Base-by-base conservation (phyloP, 2,888 invertebrate species). In the Tridacna crocea region DNA sequence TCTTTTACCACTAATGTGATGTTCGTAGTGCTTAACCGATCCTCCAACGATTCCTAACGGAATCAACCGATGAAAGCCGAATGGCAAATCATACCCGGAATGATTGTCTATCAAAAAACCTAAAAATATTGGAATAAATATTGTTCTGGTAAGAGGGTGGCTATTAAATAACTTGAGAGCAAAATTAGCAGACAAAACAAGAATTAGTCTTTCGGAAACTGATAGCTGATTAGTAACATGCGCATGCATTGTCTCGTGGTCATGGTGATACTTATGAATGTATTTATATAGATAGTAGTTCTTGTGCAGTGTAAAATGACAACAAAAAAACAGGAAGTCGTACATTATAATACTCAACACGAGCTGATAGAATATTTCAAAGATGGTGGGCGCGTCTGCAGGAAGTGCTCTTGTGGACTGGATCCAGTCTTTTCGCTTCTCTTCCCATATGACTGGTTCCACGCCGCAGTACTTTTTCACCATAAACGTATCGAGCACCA, bases 181-280 rank as follows among this genome's bases (percentile, higher is more conserved):
- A 68, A 88, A 88, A 74, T 93, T 93, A 0, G 93, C 93, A 2
- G 91, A 88, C 24, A 93, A 78, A 26, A 93, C 82, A 24, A 92
- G 81, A 10, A 84, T 72, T 19, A 91, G 79, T 70, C 93, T 77
- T 72, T 93, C 93, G 12, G 74, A 55, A 0, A 92, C 85, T 0
- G 89, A 88, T 68, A 93, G 89, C 83, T 91, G 88, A 79, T 93
- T 93, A 60, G 92, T 92, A 68, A 93, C 90, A 70, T 92, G 91
- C n/a, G 88, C 79, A 58, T 91, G 88, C 63, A 93, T 75, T 19
- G 80, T 77, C 47, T 88, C 90, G 79, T 93, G 92, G 46, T 90
- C 80, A 80, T 93, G 93, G 82, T 93, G 93, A n/a, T 75, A 65
- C 1, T 88, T 88, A 80, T 93, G 93, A 11, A 93, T 75, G 48